Conservation (phyloP, 2,797 vertebrate species). For the Stomatorhinus walkeri region DNA sequence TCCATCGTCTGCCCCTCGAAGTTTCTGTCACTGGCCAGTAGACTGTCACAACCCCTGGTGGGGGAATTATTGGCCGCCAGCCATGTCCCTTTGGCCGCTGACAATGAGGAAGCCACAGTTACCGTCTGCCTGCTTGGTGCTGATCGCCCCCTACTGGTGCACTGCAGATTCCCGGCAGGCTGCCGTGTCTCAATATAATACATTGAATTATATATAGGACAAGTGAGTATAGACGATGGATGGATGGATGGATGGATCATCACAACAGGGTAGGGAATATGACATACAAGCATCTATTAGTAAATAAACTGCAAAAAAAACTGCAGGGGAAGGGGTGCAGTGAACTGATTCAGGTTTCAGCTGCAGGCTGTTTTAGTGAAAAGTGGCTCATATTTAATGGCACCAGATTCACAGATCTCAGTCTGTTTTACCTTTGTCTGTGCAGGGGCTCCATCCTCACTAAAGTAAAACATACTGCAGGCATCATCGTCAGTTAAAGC, state of each 20-base stretch:
- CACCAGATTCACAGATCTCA: neutral
- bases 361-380: neutral
- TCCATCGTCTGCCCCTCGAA: neutral
- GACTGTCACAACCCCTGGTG: neutral
- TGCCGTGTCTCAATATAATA: neutral
- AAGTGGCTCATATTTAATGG: neutral
- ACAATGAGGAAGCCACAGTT: neutral
- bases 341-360: neutral
- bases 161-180: neutral
- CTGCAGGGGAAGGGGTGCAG: neutral
- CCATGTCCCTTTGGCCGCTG: neutral
- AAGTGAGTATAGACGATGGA: neutral
- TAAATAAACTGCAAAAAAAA: neutral
- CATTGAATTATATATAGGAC: neutral
- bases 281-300: neutral
- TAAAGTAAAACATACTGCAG: neutral
- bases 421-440: neutral
- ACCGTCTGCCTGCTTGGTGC: neutral
- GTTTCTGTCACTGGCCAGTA: neutral
- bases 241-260: neutral
- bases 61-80: neutral
- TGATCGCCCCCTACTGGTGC: neutral
- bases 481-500: neutral
- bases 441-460: neutral
- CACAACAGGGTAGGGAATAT: neutral